Evolutionary conservation across 1,140 invertebrate species (phyloP).

Genomic region (Sycobia sp.): DNA sequence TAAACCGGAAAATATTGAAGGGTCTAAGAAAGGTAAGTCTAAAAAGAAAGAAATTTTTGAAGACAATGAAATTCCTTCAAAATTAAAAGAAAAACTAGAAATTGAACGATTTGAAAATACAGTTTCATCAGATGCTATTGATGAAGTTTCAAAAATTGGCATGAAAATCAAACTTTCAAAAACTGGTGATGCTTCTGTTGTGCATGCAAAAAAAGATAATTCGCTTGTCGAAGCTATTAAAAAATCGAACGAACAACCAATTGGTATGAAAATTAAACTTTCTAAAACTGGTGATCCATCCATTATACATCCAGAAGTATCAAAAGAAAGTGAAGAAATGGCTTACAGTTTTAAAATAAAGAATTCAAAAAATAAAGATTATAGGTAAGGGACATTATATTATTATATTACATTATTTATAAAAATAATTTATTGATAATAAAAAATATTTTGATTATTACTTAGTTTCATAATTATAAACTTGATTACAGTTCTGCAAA

Average conservation of each 20-base stretch:
- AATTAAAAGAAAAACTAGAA: constrained; percentile 41
- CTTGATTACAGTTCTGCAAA: neutral
- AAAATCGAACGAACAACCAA: constrained; percentile 26
- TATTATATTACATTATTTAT: too few species aligned
- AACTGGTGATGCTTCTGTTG: constrained; percentile 49
- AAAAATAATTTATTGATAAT: neutral
- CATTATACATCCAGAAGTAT: constrained; percentile 36
- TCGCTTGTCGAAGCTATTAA: neutral
- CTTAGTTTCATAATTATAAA: neutral
- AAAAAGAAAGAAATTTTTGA: constrained; percentile 46
- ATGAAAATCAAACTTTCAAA: constrained; percentile 55
- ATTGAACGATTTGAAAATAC: neutral
- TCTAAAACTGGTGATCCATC: constrained; percentile 44
- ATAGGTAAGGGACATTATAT: too few species aligned
- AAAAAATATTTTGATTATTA: neutral
- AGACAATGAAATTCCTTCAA: constrained; percentile 35
- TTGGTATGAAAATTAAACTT: constrained; percentile 43
- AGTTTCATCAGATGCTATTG: neutral
- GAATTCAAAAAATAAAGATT: constrained; percentile 37
- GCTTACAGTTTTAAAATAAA: constrained; percentile 34
- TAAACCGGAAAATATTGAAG: constrained; percentile 44
- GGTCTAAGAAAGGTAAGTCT: constrained; percentile 45
- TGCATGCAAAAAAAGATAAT: constrained; percentile 44
- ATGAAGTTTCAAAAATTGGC: constrained; percentile 41
- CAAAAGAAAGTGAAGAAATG: constrained; percentile 23